Evolutionary conservation across 2,113 vertebrate genomes (phyloP).

Genomic region (Lynx canadensis): DNA sequence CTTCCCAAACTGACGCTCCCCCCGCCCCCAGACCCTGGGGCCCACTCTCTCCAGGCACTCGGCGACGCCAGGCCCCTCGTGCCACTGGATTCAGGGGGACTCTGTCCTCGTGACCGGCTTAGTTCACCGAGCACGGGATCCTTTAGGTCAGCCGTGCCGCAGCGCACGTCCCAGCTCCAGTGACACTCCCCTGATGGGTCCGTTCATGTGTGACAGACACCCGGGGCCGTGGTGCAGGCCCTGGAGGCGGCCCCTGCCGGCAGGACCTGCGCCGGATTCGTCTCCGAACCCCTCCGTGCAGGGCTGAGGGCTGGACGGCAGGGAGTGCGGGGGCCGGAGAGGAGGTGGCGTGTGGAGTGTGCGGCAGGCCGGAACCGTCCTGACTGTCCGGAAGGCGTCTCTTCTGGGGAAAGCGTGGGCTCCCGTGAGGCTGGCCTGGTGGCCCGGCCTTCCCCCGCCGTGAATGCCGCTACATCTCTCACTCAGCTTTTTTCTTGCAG

Average conservation of each 20-base stretch:
- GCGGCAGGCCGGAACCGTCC: background rate
- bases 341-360: background rate
- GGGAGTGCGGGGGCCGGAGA: background rate
- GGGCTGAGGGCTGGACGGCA: background rate
- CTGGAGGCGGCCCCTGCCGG: background rate
- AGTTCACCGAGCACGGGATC: rapidly evolving
- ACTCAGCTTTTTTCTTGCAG: background rate
- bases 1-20: background rate
- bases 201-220: background rate
- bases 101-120: background rate
- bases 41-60: background rate
- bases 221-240: background rate
- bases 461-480: no score
- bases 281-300: background rate
- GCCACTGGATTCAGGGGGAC: background rate
- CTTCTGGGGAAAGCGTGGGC: background rate
- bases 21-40: background rate
- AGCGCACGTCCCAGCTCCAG: no score
- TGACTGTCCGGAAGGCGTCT: background rate
- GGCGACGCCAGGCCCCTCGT: background rate
- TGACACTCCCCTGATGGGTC: rapidly evolving
- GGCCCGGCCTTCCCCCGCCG: background rate
- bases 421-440: background rate
- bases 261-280: background rate
- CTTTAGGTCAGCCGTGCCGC: background rate